Evolutionary conservation across 2,797 vertebrate genomes (phyloP), one percentile per base, ranked within the genome.

Genomic region (Myiotriccus ornatus): DNA sequence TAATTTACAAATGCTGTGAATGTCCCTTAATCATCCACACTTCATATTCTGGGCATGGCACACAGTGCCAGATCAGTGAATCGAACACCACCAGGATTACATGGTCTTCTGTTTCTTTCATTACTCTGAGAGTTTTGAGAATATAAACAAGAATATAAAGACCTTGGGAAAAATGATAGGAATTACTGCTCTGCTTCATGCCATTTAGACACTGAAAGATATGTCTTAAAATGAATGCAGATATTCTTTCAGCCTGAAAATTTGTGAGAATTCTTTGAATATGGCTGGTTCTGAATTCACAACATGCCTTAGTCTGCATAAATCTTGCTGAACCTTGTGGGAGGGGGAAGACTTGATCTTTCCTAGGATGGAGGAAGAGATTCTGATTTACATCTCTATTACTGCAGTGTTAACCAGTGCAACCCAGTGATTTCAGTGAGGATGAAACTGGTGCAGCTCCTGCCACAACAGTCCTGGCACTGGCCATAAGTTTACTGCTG

Each of bases 171-270:
- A 91, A 91, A 92, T 75, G 52, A 94, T 56, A 81, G 84, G 92
- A 95, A 94, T 90, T 91, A 68, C 57, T 76, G n/a, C 46, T 92
- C 25, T 80, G 67, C 78, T 92, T 94, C 78, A 90, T 73, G 73
- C 69, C 55, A 90, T 73, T 94, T 81, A 84, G 15, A 84, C 65
- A 43, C 44, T 80, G 62, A 84, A 79, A 81, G 49, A 80, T 77
- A 47, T 70, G 65, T 81, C 62, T 78, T 70, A n/a, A 93, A 91
- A 78, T 84, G 34, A 93, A 89, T 78, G 39, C 62, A 87, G 65
- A 67, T 62, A 55, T 24, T 67, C 64, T 89, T 89, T 50, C 39
- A 78, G 62, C 22, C 57, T 74, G 30, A 62, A 74, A 78, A 75
- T 63, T 24, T 39, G 47, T 57, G 21, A 69, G 47, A 81, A 60